Conservation (phyloP, 2,888 invertebrate genomes). For the Exocentrus adspersus region DNA sequence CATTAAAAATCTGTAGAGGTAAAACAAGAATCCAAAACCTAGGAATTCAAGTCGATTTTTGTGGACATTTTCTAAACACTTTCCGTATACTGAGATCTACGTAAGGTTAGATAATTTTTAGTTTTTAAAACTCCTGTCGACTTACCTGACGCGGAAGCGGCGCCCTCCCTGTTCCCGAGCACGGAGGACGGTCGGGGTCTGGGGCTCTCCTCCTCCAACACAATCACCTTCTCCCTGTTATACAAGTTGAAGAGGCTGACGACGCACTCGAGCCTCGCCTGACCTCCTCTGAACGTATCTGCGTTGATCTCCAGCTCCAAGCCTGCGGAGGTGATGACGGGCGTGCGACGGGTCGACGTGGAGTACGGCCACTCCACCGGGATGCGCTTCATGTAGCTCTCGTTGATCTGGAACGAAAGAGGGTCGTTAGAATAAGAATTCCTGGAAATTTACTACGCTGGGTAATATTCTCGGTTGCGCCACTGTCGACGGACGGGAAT, state of each 20-base stretch:
- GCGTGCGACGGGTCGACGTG: not conserved
- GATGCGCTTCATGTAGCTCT: constrained; percentile 12
- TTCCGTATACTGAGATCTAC: no score
- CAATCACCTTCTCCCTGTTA: constrained; percentile 70
- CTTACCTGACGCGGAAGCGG: constrained; percentile 67
- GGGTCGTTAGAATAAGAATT: no score
- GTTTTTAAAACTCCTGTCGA: no score
- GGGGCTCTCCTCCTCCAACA: constrained; percentile 79
- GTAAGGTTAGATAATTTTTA: no score
- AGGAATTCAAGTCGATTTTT: no score
- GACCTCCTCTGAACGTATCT: constrained; percentile 69
- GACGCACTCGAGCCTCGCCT: constrained; percentile 73
- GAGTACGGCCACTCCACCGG: not conserved
- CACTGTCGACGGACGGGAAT: not conserved
- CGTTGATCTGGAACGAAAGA: constrained; percentile 19
- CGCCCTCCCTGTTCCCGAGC: constrained; percentile 75
- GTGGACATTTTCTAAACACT: no score
- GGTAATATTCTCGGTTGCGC: not conserved
- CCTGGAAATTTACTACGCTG: no score
- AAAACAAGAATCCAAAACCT: no score
- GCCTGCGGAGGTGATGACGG: constrained; percentile 1
- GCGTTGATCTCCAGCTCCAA: constrained; percentile 22
- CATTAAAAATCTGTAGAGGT: no score
- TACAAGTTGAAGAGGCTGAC: constrained; percentile 76
- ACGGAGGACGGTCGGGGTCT: constrained; percentile 79